Base-by-base conservation (phyloP, 2,797 vertebrate species). In the Petrocephalus schoutedeni region DNA sequence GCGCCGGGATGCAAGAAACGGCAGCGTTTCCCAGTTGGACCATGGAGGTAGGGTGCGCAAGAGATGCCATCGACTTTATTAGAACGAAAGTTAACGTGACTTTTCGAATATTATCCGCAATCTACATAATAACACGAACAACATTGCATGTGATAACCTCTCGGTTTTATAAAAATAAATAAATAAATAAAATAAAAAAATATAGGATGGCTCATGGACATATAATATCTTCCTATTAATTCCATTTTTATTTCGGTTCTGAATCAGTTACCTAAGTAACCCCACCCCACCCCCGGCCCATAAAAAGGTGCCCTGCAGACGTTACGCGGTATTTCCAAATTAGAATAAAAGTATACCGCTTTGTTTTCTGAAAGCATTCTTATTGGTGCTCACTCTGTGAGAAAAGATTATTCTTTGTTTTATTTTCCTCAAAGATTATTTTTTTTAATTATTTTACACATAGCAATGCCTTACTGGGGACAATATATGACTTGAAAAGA, bases 11-110 rank as follows among this genome's bases (percentile, higher is more conserved):
- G 93, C 94, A 94, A 19, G 94, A 91, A 87, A 92, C 90, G 92
- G 49, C 94, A 41, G 94, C 95, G 51, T 92, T 94, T 58, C 95
- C 95, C 90, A 93, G 92, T 91, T 93, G 95, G 95, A 95, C 93
- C 85, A 89, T 91, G 89, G 94, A 96, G 95, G 96, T 96, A 96
- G 92, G 95, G 54, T 88, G 82, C 84, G 67, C 67, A 49, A 45
- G 54, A 61, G 57, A 41, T 64, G 85, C 9, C 56, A 45, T 86
- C 85, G 16, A 45, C 7, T 86, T 86, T 41, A n/a, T 85, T 58
- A 49, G 41, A 80, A 49, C 6, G 16, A 21, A 80, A 45, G 45
- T 80, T 10, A 77, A 77, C 6, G 16, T 77, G 36, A 77, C 71
- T 19, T 45, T 7, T 3, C 7, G 21, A 45, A 77, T 21, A 19